A percentile compares a stretch with the other conserved stretches of the same genome.
These are phyloP conservation scores for Brachyptera risi DNA, from an alignment of 2,888 invertebrate genomes.

Conservation along the genomic window DNA sequence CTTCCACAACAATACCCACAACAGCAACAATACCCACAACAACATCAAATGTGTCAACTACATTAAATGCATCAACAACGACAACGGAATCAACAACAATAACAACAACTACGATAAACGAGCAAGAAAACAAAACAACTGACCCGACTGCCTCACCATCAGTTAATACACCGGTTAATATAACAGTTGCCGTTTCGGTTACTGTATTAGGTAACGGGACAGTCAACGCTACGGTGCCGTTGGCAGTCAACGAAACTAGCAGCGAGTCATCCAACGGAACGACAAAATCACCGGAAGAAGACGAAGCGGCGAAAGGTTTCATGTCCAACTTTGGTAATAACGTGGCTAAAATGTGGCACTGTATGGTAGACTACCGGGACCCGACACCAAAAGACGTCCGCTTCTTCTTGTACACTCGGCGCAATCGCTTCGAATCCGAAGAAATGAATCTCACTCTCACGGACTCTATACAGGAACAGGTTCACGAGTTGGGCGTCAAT, in stretches of 20 bases:
- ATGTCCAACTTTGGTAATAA: too few relatives aligned
- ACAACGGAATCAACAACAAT: too few relatives aligned
- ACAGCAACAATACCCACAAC: too few relatives aligned
- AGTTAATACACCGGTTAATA: too few relatives aligned
- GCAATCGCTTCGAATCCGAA: slow-evolving; percentile 22
- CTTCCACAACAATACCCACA: too few relatives aligned
- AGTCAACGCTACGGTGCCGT: neutral
- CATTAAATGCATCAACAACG: too few relatives aligned
- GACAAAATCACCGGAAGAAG: neutral
- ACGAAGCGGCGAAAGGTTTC: neutral
- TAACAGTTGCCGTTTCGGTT: neutral
- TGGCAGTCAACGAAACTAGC: neutral
- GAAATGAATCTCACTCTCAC: slow-evolving; percentile 18
- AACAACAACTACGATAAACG: too few relatives aligned
- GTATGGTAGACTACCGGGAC: slow-evolving; percentile 38
- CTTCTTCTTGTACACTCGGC: slow-evolving; percentile 28
- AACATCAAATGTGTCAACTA: too few relatives aligned
- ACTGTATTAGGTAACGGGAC: neutral
- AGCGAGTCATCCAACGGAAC: neutral
- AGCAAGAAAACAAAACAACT: too few relatives aligned
- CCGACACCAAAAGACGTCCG: slow-evolving; percentile 42
- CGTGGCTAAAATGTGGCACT: slow-evolving; percentile 32
- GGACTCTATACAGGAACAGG: neutral
- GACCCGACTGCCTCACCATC: too few relatives aligned
- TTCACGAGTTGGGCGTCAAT: neutral